phyloP scores from a whole-genome alignment of 2,797 vertebrate genomes.

The Bryconaethiops microstoma region DNA sequence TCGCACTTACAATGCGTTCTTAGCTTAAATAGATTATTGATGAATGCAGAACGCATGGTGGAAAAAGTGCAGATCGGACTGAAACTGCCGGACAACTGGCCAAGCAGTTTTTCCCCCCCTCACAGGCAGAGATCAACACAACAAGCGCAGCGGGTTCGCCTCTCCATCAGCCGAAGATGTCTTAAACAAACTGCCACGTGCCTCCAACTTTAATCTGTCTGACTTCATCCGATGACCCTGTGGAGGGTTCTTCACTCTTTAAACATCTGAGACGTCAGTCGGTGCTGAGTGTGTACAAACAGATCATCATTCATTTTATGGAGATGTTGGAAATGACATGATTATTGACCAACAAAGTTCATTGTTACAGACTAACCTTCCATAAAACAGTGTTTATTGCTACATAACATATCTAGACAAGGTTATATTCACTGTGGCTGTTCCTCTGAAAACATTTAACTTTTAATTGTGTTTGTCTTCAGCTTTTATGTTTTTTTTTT shows the following conservation, averaged over 20 bases:
- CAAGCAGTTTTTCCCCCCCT: constrained; percentile 33
- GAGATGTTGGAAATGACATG: neutral
- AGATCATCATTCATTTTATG: neutral
- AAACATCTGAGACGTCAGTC: neutral
- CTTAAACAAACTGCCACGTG: neutral
- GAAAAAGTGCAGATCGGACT: constrained; percentile 54
- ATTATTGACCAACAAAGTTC: neutral
- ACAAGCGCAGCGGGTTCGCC: neutral
- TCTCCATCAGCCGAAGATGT: neutral
- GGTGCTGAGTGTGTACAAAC: neutral
- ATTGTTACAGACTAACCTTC: neutral
- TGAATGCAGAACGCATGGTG: constrained; percentile 51
- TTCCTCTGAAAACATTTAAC: constrained; percentile 29
- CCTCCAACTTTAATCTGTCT: neutral
- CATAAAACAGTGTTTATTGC: neutral
- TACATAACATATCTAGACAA: neutral
- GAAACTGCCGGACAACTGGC: constrained; percentile 47
- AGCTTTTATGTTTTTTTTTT: constrained; percentile 16
- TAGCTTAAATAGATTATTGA: constrained; percentile 59
- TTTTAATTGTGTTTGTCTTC: constrained; percentile 43
- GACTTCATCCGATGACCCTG: neutral
- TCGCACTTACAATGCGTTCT: constrained; percentile 54
- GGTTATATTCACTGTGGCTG: constrained; percentile 7
- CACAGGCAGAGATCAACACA: constrained; percentile 4
- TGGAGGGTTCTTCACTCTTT: neutral